Base-by-base conservation (phyloP, 2,888 invertebrate species). In the Lepidonotus clava region DNA sequence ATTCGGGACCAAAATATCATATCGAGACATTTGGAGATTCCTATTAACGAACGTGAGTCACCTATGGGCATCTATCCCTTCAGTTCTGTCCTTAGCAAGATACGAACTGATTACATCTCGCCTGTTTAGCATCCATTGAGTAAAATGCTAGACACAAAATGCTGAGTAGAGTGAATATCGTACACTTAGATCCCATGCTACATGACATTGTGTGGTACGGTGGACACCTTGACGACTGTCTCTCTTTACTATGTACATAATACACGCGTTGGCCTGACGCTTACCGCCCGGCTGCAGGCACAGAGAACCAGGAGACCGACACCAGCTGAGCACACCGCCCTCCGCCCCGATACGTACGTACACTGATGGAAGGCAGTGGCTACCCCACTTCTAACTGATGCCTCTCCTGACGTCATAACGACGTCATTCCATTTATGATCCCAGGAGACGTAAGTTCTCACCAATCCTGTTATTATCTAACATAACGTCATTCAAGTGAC, bases 231-330 rank as follows among this genome's bases (percentile, higher is more conserved):
- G 34, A 71, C 71, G 38, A 71, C 71, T 24, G n/a, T 5, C 38
- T 24, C 71, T 34, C 71, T 4, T 6, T 71, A n/a, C n/a, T n/a
- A 71, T 71, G 71, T 71, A 71, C 71, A 71, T 38, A 71, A 38
- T 71, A 38, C 71, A 71, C 34, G 71, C 71, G 38, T 71, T 38
- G n/a, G n/a, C n/a, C n/a, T n/a, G n/a, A n/a, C n/a, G n/a, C n/a
- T 46, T 18, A 46, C 46, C 8, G 46, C 46, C 46, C 18, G 8
- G 18, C 46, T 46, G 46, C 46, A 46, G 61, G 61, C 61, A 61
- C 61, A 61, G 61, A 4, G 61, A 61, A 61, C 61, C 61, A 61
- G 28, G 61, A 28, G 24, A 11, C 61, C 61, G 14, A 61, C 61
- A 61, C 61, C 61, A 28, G 1, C n/a, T 4, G 14, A n/a, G 61